Evolutionary conservation across 1,140 invertebrate species (phyloP), one percentile per base, ranked within the genome.

Genomic region (Bicyclus anynana): DNA sequence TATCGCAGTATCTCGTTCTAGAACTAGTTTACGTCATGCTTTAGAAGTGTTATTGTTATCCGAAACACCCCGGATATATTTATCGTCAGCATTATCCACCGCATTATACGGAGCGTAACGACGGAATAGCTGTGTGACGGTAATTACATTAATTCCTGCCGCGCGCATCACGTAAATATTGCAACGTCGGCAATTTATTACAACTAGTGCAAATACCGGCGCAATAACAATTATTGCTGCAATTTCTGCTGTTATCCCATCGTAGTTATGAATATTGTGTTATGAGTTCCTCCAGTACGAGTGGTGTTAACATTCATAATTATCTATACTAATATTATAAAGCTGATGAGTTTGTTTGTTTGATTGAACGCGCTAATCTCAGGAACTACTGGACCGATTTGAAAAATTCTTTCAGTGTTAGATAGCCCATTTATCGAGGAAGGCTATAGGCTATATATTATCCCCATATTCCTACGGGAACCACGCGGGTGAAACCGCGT

Each of bases 111-210:
- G 40, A 44, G 40, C 40, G 40, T 17, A 44, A 44, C 40, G 40
- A 9, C 18, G 40, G 17, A 21, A 44, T 44, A 44, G 37, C 37
- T 38, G 37, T 35, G 33, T 38, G 40, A 44, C 40, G 16, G 40
- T 44, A 44, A 44, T 44, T 44, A 44, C 40, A 44, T 44, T 44
- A 44, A 44, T 44, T 44, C 40, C 40, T 44, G 13, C 40, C 40
- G 16, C 40, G 40, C 40, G 40, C 20, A 20, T 44, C 40, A 44
- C 40, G 40, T 44, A 44, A 44, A 44, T 44, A 44, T 44, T 44
- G 40, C 40, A 44, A 44, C 18, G 40, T 44, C 16, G 17, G 40
- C 40, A 44, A 44, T 44, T 44, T 16, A 44, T 44, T 44, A 44
- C 40, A 44, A 20, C 10, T 20, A 44, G 40, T 20, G 16, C 40